phyloP scores from a whole-genome alignment of 2,113 vertebrate genomes.

The Rhynchopsitta pachyrhyncha region DNA sequence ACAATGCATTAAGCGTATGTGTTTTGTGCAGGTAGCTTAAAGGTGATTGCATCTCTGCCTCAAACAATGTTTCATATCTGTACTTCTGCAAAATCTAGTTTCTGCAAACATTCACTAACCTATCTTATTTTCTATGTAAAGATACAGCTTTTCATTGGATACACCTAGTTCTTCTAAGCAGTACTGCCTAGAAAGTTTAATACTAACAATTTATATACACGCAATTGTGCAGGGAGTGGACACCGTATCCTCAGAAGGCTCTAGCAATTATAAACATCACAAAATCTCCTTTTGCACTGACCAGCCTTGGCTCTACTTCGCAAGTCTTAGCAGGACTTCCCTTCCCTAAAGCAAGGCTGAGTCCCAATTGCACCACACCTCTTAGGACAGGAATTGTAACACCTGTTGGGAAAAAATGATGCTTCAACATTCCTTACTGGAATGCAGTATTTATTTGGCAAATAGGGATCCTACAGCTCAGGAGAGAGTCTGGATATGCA shows the following conservation, averaged over 20 bases:
- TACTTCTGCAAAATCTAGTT: neutral
- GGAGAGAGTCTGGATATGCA: neutral
- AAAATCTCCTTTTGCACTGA: neutral
- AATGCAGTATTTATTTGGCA: neutral
- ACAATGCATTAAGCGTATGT: neutral
- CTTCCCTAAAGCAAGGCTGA: neutral
- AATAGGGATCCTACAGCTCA: neutral
- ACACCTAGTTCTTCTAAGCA: neutral
- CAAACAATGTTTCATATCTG: neutral
- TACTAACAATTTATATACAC: neutral
- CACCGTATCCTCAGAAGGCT: neutral
- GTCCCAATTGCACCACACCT: rapidly evolving
- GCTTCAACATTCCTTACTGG: neutral
- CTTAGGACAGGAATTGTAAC: neutral
- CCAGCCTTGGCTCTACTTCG: neutral
- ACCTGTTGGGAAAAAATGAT: neutral
- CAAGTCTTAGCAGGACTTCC: neutral
- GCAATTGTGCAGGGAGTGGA: neutral
- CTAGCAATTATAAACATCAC: neutral
- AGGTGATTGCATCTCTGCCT: neutral
- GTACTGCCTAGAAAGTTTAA: neutral
- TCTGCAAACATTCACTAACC: neutral
- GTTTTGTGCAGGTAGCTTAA: neutral
- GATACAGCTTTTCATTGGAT: neutral
- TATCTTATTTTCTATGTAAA: neutral